Evolutionary conservation across 2,797 vertebrate species (phyloP).

Genomic region (Parauchenoglanis punctatus): DNA sequence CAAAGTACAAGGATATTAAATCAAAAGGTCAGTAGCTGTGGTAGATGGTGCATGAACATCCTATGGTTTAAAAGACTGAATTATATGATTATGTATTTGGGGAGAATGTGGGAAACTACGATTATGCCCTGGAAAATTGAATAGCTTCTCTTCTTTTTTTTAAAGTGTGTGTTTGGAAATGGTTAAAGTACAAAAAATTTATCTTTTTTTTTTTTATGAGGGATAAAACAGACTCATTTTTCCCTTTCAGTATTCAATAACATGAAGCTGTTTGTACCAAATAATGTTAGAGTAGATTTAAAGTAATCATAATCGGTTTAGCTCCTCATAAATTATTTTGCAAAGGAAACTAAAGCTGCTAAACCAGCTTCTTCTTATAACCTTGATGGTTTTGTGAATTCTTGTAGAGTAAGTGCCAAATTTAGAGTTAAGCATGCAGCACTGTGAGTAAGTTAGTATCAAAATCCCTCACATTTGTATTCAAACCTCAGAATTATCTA

Average conservation of each 20-base stretch:
- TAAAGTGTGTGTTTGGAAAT: background rate
- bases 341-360: background rate
- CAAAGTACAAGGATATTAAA: conserved; percentile 42
- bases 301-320: background rate
- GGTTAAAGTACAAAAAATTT: background rate
- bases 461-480: background rate
- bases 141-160: background rate
- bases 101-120: background rate
- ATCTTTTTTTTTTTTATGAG: background rate
- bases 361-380: background rate
- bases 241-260: background rate
- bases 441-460: background rate
- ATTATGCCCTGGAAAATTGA: background rate
- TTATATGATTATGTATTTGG: background rate
- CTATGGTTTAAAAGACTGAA: background rate
- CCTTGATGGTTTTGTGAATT: background rate
- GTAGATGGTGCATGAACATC: conserved; percentile 24
- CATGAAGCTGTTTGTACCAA: background rate
- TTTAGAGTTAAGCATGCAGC: background rate
- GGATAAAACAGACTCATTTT: background rate
- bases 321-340: background rate
- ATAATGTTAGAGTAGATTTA: background rate
- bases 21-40: conserved; percentile 28
- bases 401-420: background rate
- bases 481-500: background rate